A percentile compares a stretch with the other conserved stretches of the same genome.
These are phyloP conservation scores for silkworm (Bombyx mori) DNA, from an alignment of 1,140 invertebrate genomes.

Conservation along the genomic window DNA sequence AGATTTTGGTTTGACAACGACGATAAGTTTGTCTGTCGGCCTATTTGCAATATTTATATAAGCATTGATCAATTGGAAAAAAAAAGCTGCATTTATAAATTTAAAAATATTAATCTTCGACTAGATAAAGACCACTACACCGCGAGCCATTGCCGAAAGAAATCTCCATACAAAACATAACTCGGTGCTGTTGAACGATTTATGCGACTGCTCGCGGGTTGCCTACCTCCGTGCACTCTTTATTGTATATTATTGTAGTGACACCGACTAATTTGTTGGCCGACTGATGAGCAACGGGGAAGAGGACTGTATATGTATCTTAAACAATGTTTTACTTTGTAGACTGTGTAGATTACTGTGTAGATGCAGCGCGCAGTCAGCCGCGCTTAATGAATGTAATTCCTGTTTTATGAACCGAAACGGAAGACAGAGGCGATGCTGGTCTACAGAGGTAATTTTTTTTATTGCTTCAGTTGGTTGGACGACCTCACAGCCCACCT, in stretches of 20 bases:
- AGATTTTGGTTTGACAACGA: no score
- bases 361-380: conserved; percentile 1
- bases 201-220: conserved; percentile 51
- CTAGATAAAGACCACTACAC: conserved; percentile 65
- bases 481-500: neutral
- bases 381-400: no score
- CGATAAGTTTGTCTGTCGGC: neutral
- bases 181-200: conserved; percentile 62
- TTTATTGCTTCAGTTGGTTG: conserved; percentile 1
- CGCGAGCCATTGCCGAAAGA: conserved; percentile 61
- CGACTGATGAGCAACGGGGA: conserved; percentile 61
- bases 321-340: conserved; percentile 29
- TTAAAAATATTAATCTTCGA: conserved; percentile 60
- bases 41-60: neutral
- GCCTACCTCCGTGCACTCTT: conserved; percentile 43
- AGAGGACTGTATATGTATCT: conserved; percentile 55
- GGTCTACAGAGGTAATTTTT: conserved; percentile 1
- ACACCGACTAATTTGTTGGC: conserved; percentile 68
- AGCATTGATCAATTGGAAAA: neutral
- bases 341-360: no score
- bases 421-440: no score
- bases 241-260: conserved; percentile 70
- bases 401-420: no score
- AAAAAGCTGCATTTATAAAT: conserved; percentile 49
- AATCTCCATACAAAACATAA: conserved; percentile 71